phyloP scores from a whole-genome alignment of 2,797 vertebrate species.

The Scarus forsteni region DNA sequence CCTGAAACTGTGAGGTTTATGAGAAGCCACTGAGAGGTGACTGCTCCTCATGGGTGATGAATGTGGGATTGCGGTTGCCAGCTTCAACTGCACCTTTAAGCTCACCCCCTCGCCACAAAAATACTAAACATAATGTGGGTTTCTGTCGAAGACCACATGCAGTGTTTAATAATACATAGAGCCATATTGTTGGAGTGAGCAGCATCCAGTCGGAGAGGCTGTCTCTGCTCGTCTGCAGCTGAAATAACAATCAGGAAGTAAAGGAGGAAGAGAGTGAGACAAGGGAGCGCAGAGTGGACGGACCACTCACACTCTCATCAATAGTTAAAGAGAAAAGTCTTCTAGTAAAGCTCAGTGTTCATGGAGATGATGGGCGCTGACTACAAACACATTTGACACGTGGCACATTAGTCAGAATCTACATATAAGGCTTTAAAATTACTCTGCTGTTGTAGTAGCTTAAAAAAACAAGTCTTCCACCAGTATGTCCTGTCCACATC shows the following conservation, averaged over 20 bases:
- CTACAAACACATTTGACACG: constrained; percentile 29
- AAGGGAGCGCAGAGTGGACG: constrained; percentile 60
- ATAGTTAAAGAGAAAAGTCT: constrained; percentile 82
- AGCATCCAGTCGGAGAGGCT: constrained; percentile 49
- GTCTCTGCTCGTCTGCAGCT: constrained; percentile 68
- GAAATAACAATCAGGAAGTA: constrained; percentile 79
- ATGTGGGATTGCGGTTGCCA: constrained; percentile 46
- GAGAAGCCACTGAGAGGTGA: constrained; percentile 44
- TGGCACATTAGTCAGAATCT: constrained; percentile 2
- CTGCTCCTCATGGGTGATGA: constrained; percentile 43
- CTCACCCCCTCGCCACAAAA: constrained; percentile 47
- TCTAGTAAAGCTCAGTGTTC: constrained; percentile 61
- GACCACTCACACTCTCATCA: constrained; percentile 85
- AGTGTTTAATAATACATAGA: constrained; percentile 79
- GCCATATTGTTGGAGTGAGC: constrained; percentile 44
- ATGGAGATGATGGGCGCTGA: constrained; percentile 44
- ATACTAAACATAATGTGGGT: constrained; percentile 46
- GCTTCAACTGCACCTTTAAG: constrained; percentile 28
- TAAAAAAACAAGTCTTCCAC: no score
- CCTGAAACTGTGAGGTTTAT: constrained; percentile 33
- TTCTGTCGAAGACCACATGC: constrained; percentile 64
- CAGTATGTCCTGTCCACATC: no score
- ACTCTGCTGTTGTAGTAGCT: no score
- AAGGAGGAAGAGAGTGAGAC: constrained; percentile 54
- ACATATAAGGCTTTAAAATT: not conserved